phyloP scores from a whole-genome alignment of 2,797 vertebrate species.

The Lerista edwardsae region DNA sequence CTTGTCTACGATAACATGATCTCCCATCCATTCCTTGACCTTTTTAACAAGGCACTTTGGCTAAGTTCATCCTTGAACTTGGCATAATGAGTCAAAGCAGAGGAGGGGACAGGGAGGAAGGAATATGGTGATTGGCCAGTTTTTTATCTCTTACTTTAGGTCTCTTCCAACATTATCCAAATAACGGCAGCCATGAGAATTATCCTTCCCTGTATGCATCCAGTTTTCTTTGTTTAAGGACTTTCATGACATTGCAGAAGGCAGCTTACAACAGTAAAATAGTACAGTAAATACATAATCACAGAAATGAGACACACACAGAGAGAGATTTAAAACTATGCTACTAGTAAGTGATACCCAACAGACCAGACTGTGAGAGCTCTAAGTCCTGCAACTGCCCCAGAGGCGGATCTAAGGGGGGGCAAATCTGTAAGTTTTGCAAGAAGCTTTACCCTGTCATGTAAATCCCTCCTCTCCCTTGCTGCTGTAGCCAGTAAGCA shows the following conservation, averaged over 20 bases:
- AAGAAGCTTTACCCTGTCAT: no score
- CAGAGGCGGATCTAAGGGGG: no score
- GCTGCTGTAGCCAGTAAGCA: no score
- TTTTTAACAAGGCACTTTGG: slow-evolving; percentile 39
- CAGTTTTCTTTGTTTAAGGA: not conserved
- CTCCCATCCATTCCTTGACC: slow-evolving; percentile 18
- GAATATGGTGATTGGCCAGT: not conserved
- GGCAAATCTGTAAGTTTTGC: no score
- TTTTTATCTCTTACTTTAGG: not conserved
- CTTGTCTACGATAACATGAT: slow-evolving; percentile 58
- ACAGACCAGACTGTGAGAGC: no score
- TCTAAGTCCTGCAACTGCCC: no score
- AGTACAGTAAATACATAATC: no score
- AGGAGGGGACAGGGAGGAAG: not conserved
- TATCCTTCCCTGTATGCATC: not conserved
- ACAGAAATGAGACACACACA: no score
- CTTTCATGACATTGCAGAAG: not conserved
- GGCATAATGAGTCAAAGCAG: not conserved
- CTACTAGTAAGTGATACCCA: no score
- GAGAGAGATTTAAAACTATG: no score
- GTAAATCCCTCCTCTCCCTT: no score
- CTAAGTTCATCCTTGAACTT: slow-evolving; percentile 29
- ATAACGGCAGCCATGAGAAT: not conserved
- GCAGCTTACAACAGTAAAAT: no score
- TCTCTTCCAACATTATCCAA: not conserved